Percentiles rank a stretch among this genome's conserved stretches.
phyloP scores from a whole-genome alignment of 1,140 invertebrate genomes.

The Lanistes nyassanus region DNA sequence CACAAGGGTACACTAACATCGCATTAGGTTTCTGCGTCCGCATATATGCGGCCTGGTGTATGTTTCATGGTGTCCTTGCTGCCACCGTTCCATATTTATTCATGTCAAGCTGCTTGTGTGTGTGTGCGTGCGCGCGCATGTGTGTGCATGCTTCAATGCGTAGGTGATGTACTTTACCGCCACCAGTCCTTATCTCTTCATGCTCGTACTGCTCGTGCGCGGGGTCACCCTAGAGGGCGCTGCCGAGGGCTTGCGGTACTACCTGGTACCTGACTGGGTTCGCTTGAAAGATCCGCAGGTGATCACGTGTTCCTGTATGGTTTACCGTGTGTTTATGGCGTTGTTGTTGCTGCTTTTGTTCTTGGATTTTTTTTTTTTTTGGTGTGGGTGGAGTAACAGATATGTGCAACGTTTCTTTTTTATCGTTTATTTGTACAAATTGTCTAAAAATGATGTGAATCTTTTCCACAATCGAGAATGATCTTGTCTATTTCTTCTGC shows the following conservation, averaged over 20 bases:
- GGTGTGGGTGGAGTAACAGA: no score
- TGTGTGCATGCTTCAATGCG: slow-evolving; percentile 28
- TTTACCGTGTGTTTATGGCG: no score
- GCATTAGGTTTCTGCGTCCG: no score
- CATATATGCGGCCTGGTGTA: background rate
- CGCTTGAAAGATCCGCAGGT: slow-evolving; percentile 58
- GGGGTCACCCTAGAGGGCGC: slow-evolving; percentile 69
- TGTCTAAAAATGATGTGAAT: no score
- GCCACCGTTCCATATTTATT: background rate
- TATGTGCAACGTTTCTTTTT: no score
- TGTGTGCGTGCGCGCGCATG: slow-evolving; percentile 4
- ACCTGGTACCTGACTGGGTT: slow-evolving; percentile 84
- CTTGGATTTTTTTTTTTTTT: no score
- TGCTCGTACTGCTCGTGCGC: slow-evolving; percentile 67
- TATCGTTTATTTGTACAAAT: no score
- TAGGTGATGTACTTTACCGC: slow-evolving; percentile 68
- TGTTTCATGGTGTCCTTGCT: background rate
- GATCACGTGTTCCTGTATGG: background rate
- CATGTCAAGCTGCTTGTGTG: background rate
- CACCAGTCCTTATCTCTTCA: slow-evolving; percentile 69
- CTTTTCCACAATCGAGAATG: no score
- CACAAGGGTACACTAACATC: no score
- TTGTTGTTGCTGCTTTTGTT: no score
- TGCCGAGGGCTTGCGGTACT: slow-evolving; percentile 73
- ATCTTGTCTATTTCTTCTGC: no score